Evolutionary conservation across 2,888 invertebrate genomes (phyloP).

Genomic region (Drosophila dives): DNA sequence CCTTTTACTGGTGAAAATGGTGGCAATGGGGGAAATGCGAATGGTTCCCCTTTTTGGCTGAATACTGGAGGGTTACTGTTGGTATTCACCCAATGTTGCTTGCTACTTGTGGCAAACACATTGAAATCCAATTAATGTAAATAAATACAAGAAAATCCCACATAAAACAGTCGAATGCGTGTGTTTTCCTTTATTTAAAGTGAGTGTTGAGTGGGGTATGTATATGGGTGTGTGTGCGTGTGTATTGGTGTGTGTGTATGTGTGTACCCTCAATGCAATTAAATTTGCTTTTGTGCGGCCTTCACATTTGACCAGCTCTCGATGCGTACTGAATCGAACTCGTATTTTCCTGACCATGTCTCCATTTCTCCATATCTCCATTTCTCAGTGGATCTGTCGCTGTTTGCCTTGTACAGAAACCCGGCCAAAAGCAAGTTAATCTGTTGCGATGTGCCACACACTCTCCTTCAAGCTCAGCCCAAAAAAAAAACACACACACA

Average conservation of each 20-base stretch:
- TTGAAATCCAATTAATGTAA: slow-evolving; percentile 79
- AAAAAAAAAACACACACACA: not conserved
- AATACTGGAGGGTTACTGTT: not conserved
- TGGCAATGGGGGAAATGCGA: not conserved
- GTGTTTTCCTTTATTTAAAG: slow-evolving; percentile 67
- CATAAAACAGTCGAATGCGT: slow-evolving; percentile 59
- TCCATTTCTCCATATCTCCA: slow-evolving; percentile 12
- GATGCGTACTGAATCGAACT: slow-evolving; percentile 1
- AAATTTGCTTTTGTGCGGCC: slow-evolving; percentile 72
- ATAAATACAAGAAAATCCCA: slow-evolving; percentile 70
- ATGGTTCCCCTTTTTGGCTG: slow-evolving; percentile 23
- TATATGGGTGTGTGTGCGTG: not conserved
- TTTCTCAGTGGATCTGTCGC: slow-evolving; percentile 18
- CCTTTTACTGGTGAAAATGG: slow-evolving; percentile 5
- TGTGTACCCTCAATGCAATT: slow-evolving; percentile 71
- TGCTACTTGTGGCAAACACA: slow-evolving; percentile 54
- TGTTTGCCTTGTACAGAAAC: slow-evolving; percentile 67
- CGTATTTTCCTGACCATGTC: slow-evolving; percentile 16
- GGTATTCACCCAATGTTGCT: slow-evolving; percentile 18
- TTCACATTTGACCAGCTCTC: slow-evolving; percentile 55
- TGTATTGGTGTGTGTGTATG: slow-evolving; percentile 19
- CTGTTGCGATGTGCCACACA: slow-evolving; percentile 61
- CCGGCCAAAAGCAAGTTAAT: slow-evolving; percentile 72
- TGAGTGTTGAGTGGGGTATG: slow-evolving; percentile 29
- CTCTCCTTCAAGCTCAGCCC: not conserved